Evolutionary conservation across 2,113 vertebrate species (phyloP).

Genomic region (Myodes glareolus): DNA sequence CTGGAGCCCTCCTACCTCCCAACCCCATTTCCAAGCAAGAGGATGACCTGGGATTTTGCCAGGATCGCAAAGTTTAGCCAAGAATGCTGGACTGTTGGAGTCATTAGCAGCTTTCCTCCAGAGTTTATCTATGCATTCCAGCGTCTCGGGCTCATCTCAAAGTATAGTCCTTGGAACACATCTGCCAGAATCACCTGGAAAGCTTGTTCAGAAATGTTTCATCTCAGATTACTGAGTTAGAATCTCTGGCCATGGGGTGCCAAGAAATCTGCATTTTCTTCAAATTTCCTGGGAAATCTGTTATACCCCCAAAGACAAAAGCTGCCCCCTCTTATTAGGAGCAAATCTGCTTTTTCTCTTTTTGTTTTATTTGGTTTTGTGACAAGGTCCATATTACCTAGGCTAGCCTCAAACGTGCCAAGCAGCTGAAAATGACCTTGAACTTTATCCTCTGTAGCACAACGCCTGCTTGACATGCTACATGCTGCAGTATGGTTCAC

Average conservation of each 20-base stretch:
- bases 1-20: not conserved
- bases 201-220: not conserved
- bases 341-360: not conserved
- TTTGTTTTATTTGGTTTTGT: not conserved
- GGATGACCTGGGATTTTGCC: not conserved
- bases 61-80: not conserved
- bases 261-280: not conserved
- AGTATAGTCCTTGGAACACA: not conserved
- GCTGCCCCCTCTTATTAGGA: not conserved
- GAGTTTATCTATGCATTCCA: not conserved
- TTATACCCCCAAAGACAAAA: not conserved
- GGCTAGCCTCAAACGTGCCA: not conserved
- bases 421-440: not conserved
- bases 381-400: not conserved
- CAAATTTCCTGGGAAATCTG: not conserved
- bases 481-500: no score
- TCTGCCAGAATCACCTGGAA: slow-evolving; percentile 13
- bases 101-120: not conserved
- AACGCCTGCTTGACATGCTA: no score
- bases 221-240: not conserved
- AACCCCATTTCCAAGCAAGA: not conserved
- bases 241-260: not conserved
- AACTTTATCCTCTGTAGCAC: no score
- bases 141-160: not conserved
- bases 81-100: slow-evolving; percentile 33